Evolutionary conservation across 2,888 invertebrate species (phyloP), one percentile per base, ranked within the genome.

Genomic region (Cepaea hortensis): DNA sequence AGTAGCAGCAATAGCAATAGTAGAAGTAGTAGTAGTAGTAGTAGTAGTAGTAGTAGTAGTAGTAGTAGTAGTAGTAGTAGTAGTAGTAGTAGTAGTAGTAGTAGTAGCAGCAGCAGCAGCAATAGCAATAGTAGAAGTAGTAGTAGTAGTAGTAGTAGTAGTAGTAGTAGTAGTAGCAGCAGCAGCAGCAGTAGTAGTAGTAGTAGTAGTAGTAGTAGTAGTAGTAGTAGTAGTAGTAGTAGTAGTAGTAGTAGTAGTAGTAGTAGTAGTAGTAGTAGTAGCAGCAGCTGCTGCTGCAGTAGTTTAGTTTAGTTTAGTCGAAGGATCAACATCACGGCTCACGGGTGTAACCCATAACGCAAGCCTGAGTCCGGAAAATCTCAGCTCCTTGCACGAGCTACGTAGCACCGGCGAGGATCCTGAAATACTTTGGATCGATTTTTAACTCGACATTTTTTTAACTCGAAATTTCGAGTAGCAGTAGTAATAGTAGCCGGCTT

Each of bases 151-250:
- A 50, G 77, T 48, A 77, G 77, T 48, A 48, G 77, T 48, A 48
- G 77, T 5, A 48, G 77, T 48, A 48, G 77, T 48, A 77, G 77
- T 35, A 76, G 76, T 70, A 70, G 70, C 2, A 65, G 65, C 1
- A 75, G 75, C 3, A 75, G 75, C 3, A 75, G 75, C 1, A 75
- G 75, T 18, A 75, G 75, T 75, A 75, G 75, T 75, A 75, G 75
- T 75, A 75, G 75, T 18, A 75, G 75, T 75, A 75, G 75, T 75
- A 75, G 75, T 18, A 75, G 75, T 18, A 75, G 75, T 75, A 75
- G 75, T 75, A 75, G 75, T 75, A 75, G 75, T 76, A 35, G 76
- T 76, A 76, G 76, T 20, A 76, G 76, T 76, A 76, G 76, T 76
- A 35, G 76, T 76, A 76, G 76, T 76, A 35, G 76, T 35, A 35